Conservation (phyloP, 2,888 invertebrate species). For the Calliphora vomitoria region DNA sequence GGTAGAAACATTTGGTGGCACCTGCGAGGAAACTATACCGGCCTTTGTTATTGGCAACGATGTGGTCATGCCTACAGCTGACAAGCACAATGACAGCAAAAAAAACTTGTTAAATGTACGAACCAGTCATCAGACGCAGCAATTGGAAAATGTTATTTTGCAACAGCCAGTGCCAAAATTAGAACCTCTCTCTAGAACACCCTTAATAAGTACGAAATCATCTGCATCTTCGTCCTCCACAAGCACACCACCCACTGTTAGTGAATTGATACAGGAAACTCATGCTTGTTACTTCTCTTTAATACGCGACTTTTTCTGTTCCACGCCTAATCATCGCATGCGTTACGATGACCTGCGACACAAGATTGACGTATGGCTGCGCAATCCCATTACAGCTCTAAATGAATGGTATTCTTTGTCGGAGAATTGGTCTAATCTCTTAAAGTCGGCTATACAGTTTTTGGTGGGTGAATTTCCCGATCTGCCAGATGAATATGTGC, state of each 20-base stretch:
- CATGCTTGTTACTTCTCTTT: constrained; percentile 95
- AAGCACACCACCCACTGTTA: constrained; percentile 8
- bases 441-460: constrained; percentile 93
- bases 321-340: constrained; percentile 93
- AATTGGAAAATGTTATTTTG: constrained; percentile 29
- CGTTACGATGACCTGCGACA: constrained; percentile 91
- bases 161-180: constrained; percentile 76
- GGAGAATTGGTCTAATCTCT: constrained; percentile 90
- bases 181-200: constrained; percentile 76
- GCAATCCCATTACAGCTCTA: constrained; percentile 91
- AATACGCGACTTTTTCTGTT: constrained; percentile 94
- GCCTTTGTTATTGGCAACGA: constrained; percentile 74
- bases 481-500: constrained; percentile 94
- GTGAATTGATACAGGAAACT: constrained; percentile 90
- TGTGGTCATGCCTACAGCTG: constrained; percentile 51
- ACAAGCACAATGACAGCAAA: constrained; percentile 41
- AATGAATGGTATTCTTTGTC: constrained; percentile 92
- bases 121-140: constrained; percentile 9
- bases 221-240: background rate
- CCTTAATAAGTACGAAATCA: constrained; percentile 33
- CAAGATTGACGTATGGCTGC: constrained; percentile 90
- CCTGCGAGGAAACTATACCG: constrained; percentile 71
- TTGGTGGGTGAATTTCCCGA: constrained; percentile 92
- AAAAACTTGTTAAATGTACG: constrained; percentile 77
- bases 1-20: constrained; percentile 71